Evolutionary conservation across 2,888 invertebrate species (phyloP), one percentile per base, ranked within the genome.

Genomic region (Drosophila pegasa): DNA sequence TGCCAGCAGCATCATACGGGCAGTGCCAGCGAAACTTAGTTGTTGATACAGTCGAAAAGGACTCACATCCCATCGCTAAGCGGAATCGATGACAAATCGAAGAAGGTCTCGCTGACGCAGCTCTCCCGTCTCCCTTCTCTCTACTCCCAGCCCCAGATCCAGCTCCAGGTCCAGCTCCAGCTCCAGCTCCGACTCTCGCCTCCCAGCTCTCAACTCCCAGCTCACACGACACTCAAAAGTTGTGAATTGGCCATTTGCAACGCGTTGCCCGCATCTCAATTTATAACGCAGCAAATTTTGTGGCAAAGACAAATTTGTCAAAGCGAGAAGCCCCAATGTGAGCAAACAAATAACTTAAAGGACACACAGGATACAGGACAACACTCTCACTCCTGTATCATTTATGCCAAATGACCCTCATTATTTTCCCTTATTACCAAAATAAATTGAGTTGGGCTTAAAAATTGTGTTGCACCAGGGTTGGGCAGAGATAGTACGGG

Each of bases 391-490:
- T 61, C 63, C 75, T 45, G 65, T 68, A 65, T 81, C 83, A 78
- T 85, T 89, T 87, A 87, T 85, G 83, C 88, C 88, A 87, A 86
- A 86, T 86, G 89, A 89, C 85, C 89, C 87, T 87, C 85, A 86
- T 86, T 86, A 86, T 67, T 87, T 79, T 80, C 71, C 63, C 85
- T 82, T 86, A 89, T 87, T 89, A 86, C 88, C 73, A 74, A 86
- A 86, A 86, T 89, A 86, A 86, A 86, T 86, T 86, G 88, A 86
- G 85, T 89, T 87, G 82, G 84, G 71, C 89, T 76, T 85, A 61
- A 87, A 87, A 87, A 73, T 57, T 67, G 38, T 54, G 33, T 22
- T n/a, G 7, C 41, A 8, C 7, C 7, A 37, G 12, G 25, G 12
- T 16, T 9, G 4, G 35, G 47, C 45, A 27, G 16, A 5, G 22